These are phyloP conservation scores for Drosophila arawakana DNA, from an alignment of 1,140 invertebrate genomes.

Conservation along the genomic window DNA sequence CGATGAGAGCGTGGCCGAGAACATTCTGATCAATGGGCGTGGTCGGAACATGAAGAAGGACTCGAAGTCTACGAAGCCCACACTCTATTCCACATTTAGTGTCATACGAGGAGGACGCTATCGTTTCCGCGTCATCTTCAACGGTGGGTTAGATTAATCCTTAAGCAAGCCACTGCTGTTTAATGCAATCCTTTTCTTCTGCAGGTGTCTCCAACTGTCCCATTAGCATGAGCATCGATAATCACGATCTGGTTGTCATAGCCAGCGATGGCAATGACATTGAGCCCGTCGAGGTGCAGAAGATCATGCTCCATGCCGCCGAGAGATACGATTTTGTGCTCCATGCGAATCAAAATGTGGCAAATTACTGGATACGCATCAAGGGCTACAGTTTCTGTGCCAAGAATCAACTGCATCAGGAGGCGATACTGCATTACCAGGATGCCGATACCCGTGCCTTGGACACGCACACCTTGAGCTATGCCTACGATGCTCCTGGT, in stretches of 20 bases:
- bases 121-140: conserved; percentile 87
- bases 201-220: conserved; percentile 89
- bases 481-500: conserved; percentile 69
- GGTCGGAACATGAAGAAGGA: conserved; percentile 81
- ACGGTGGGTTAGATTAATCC: conserved; percentile 68
- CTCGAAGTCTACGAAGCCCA: conserved; percentile 49
- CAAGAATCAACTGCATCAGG: conserved; percentile 72
- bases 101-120: conserved; percentile 85
- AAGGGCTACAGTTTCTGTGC: conserved; percentile 78
- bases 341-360: conserved; percentile 86
- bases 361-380: conserved; percentile 87
- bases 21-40: conserved; percentile 86
- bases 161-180: neutral
- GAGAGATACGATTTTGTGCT: conserved; percentile 91
- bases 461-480: conserved; percentile 57
- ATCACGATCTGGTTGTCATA: conserved; percentile 89
- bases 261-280: conserved; percentile 91
- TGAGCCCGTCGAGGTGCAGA: conserved; percentile 86
- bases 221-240: conserved; percentile 88
- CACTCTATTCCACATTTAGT: conserved; percentile 63
- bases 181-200: neutral
- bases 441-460: conserved; percentile 53
- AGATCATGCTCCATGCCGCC: conserved; percentile 88
- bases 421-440: conserved; percentile 74
- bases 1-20: conserved; percentile 82